These are phyloP conservation scores for Drosophila quinaria DNA, from an alignment of 2,888 invertebrate species.

Conservation along the genomic window DNA sequence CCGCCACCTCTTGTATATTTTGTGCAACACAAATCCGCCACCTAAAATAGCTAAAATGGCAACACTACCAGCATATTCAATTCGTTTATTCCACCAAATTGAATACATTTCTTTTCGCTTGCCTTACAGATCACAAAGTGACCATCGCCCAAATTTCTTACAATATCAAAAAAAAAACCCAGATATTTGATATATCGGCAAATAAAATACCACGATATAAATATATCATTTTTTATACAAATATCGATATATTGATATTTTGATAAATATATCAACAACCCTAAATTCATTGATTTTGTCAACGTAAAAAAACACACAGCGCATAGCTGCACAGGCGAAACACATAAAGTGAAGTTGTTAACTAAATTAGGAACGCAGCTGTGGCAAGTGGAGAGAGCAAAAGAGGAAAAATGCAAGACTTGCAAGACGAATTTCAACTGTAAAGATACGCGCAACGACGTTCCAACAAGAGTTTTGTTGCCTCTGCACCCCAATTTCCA, in stretches of 20 bases:
- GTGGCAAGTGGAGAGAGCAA: constrained; percentile 33
- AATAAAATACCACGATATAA: no score
- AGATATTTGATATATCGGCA: no score
- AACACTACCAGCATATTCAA: no score
- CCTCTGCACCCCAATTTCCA: constrained; percentile 49
- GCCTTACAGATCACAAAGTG: no score
- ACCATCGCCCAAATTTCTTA: no score
- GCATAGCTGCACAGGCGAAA: constrained; percentile 65
- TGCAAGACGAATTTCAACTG: constrained; percentile 20
- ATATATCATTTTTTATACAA: no score
- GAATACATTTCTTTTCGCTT: no score
- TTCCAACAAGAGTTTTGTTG: constrained; percentile 47
- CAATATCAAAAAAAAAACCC: no score
- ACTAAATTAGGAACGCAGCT: constrained; percentile 55
- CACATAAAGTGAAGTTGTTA: constrained; percentile 58
- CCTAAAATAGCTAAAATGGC: neutral
- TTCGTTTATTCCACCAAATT: no score
- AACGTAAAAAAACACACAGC: constrained; percentile 74
- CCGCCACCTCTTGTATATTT: neutral
- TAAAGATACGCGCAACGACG: constrained; percentile 28
- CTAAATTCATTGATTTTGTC: constrained; percentile 83
- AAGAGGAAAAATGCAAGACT: constrained; percentile 44
- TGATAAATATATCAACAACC: no score
- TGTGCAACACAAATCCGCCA: neutral
- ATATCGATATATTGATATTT: no score